Evolutionary conservation across 30 jellyfish, hydroid and myxozoan species (phyloP), one percentile per base, ranked within the genome.

Genomic region (Sanderia malayensis): DNA sequence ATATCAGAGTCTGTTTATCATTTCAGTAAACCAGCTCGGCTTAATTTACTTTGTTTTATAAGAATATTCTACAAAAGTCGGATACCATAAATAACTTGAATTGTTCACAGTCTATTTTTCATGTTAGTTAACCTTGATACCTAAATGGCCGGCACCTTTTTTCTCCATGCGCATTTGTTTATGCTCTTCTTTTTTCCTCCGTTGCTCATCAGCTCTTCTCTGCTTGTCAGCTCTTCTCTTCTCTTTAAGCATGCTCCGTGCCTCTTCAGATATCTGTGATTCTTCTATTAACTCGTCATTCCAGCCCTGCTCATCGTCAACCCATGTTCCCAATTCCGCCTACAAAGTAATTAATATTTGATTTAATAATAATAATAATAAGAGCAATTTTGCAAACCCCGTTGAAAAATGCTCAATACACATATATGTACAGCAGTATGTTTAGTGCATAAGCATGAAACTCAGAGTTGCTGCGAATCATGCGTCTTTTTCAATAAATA

Each of bases 281-380:
- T 74, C 86, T 45, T 74, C 86, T 10, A 59, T 44, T 8, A 61
- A 24, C 24, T 74, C 86, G 13, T 74, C 86, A 59, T 61, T 72
- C 86, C 86, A 74, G 6, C 86, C 86, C 32, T 76, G 37, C 25
- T 72, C 26, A 31, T 45, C 65, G 8, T 74, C 86, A 19, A 44
- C 63, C 86, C 86, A 74, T 25, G 77, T n/a, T 15, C 86, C 86
- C 65, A 74, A 73, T 68, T 74, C 86, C 25, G 86, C 32, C 86
- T 74, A 29, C 23, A 22, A 74, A 4, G 19, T 6, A 15, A 41
- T 41, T 8, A 41, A 41, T 41, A 41, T 41, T 41, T 15, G 8
- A 6, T 6, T 41, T 15, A 41, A 15, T 41, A 6, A 41, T 41
- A 6, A 15, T 6, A 15, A 41, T 41, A 41, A 15, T n/a, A n/a